phyloP scores from a whole-genome alignment of 2,113 vertebrate genomes.

The Chaetops frenatus region DNA sequence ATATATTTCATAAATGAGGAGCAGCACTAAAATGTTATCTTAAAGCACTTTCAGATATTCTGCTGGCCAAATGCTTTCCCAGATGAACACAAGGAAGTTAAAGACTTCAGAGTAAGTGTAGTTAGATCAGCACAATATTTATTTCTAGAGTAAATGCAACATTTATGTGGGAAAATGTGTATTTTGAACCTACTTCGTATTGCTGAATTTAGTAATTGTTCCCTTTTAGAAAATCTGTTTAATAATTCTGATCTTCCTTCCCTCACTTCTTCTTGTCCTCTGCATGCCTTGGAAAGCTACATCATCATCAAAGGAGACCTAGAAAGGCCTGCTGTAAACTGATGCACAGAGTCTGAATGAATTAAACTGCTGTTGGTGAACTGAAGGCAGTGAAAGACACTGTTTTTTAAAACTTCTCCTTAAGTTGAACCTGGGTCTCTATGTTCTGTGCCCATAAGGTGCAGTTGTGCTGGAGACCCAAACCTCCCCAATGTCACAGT shows the following conservation, averaged over 20 bases:
- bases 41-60: conserved; percentile 41
- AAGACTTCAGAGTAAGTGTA: conserved; percentile 16
- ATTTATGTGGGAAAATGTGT: background rate
- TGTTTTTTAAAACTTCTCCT: background rate
- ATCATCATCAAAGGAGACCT: background rate
- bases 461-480: background rate
- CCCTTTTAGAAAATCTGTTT: background rate
- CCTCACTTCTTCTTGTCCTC: background rate
- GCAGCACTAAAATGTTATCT: conserved; percentile 41
- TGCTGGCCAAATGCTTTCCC: conserved; percentile 29
- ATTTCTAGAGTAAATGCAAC: conserved; percentile 14
- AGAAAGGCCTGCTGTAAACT: background rate
- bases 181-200: background rate
- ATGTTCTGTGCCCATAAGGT: background rate
- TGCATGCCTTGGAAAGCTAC: background rate
- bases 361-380: background rate
- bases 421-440: background rate
- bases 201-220: conserved; percentile 12
- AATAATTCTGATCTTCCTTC: background rate
- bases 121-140: background rate
- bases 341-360: background rate
- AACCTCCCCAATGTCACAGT: background rate
- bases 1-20: conserved; percentile 58
- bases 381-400: background rate
- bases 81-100: conserved; percentile 15